Base-by-base conservation (phyloP, 2,113 vertebrate species). In the Callaeas wilsoni region DNA sequence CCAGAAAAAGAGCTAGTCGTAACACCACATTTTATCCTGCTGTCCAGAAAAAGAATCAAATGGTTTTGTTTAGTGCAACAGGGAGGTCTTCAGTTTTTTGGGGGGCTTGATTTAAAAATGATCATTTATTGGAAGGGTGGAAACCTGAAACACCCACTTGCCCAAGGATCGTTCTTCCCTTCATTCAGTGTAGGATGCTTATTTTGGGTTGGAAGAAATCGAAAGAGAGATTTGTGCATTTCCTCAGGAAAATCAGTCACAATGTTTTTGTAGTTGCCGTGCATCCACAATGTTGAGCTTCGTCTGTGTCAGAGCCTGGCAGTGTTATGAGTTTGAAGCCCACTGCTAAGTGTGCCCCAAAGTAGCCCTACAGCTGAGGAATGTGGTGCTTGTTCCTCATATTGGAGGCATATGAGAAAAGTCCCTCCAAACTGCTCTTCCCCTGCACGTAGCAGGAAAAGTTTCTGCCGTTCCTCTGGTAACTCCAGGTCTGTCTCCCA, bases 341-440 rank as follows among this genome's bases (percentile, higher is more conserved):
- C 3, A 1, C 21, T 1, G 3, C 44, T 60, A 46, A 35, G 30
- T 2, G 5, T 50, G 10, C 23, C 37, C 15, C 29, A 18, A 23
- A 37, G 7, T 62, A n/a, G 37, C 13, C 16, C 57, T 60, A 41
- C 67, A 57, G 19, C 16, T 5, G 15, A 35, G 50, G 23, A 52
- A 9, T 32, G 0, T 9, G 15, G 15, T 63, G 56, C 44, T 71
- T 32, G 1, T 68, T 90, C 60, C 56, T 84, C 1, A 0, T 56
- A 5, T 16, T 55, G 4, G 25, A 75, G 37, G 19, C 1, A 0
- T 57, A 12, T 33, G 29, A 80, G 37, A 76, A 25, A 46, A 56
- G 22, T 69, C 37, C 35, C 29, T 70, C 79, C 44, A 62, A 23
- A 18, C 26, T 69, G 25, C 22, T 55, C 39, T 75, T 59, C 29